These are phyloP conservation scores for Notoglanidium macrostoma DNA, from an alignment of 2,797 vertebrate species.

Conservation along the genomic window DNA sequence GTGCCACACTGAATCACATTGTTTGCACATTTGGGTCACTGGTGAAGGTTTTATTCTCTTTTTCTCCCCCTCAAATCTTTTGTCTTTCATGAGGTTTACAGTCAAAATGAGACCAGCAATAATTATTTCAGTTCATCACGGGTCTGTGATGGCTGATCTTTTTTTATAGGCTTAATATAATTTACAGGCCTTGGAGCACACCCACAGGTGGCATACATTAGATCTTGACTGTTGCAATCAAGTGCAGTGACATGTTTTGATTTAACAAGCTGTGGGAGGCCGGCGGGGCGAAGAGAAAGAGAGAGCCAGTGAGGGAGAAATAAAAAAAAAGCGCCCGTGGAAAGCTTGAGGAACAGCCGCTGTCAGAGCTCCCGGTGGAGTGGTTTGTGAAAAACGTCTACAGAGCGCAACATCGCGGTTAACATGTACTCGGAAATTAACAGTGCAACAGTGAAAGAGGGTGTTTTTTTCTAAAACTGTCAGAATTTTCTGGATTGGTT, in stretches of 20 bases:
- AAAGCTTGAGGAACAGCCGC: conserved; percentile 29
- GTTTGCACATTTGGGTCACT: conserved; percentile 26
- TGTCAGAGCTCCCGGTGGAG: conserved; percentile 45
- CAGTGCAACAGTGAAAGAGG: neutral
- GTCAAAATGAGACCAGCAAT: conserved; percentile 52
- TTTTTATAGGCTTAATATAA: conserved; percentile 61
- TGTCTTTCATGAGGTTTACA: conserved; percentile 53
- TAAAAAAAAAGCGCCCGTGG: conserved; percentile 31
- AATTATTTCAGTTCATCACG: conserved; percentile 59
- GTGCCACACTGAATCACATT: conserved; percentile 37
- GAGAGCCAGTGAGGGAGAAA: conserved; percentile 43
- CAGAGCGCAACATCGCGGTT: conserved; percentile 19
- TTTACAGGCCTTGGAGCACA: conserved; percentile 61
- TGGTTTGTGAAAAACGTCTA: conserved; percentile 17
- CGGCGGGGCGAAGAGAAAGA: conserved; percentile 41
- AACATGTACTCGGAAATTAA: conserved; percentile 22
- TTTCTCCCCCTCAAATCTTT: conserved; percentile 35
- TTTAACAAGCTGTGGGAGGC: conserved; percentile 62
- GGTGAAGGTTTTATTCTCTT: conserved; percentile 38
- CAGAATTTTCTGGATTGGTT: conserved; percentile 14
- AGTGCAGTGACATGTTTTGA: conserved; percentile 61
- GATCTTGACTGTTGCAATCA: conserved; percentile 61
- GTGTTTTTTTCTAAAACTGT: neutral
- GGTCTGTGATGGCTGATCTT: conserved; percentile 53
- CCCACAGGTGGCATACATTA: conserved; percentile 62